These are phyloP conservation scores for Papilio gigon DNA, from an alignment of 2,888 invertebrate species.

Conservation along the genomic window DNA sequence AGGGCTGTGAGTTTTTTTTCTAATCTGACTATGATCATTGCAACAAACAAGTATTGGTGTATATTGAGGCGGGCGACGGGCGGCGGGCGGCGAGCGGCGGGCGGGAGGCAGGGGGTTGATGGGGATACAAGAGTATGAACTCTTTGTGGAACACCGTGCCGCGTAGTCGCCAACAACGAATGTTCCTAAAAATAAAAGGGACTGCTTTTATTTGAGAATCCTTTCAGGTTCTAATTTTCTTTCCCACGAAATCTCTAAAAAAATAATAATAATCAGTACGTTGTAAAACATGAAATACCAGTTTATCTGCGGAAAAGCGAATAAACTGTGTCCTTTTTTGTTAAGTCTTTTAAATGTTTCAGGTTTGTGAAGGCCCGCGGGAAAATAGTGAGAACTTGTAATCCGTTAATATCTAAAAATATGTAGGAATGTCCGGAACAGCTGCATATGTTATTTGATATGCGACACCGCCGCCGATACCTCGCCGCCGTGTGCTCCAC, in stretches of 20 bases:
- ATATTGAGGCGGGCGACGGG: neutral
- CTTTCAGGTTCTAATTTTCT: conserved; percentile 3
- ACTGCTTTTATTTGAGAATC: neutral
- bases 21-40: neutral
- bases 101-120: neutral
- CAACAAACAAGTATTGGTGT: neutral
- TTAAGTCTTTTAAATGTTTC: no score
- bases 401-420: no score
- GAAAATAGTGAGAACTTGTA: no score
- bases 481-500: no score
- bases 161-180: conserved; percentile 20
- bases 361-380: no score
- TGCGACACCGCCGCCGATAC: no score
- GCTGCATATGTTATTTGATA: no score
- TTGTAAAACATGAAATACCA: neutral
- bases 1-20: neutral
- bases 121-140: conserved; percentile 22
- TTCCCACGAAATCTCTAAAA: neutral
- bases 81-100: neutral
- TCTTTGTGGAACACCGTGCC: conserved; percentile 18
- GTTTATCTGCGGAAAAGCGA: neutral
- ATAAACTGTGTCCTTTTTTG: neutral
- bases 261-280: neutral
- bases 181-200: conserved; percentile 2
- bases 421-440: no score